Evolutionary conservation across 2,113 vertebrate genomes (phyloP), one percentile per base, ranked within the genome.

Genomic region (Micromys minutus): DNA sequence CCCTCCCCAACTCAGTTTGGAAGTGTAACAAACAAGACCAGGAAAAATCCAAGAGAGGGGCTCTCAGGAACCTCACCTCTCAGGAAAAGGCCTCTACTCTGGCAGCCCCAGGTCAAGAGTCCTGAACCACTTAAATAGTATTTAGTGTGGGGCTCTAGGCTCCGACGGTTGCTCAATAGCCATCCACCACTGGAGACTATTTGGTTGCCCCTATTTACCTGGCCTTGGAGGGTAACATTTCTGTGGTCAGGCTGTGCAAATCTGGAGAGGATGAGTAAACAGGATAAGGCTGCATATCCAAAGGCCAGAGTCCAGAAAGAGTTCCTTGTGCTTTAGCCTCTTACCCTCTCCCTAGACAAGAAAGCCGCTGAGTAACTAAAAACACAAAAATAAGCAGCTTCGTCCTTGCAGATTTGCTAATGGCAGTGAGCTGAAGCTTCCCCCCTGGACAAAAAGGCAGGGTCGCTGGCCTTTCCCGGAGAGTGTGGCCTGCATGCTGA

Each of bases 201-300:
- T 90, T 88, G 59, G 74, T 47, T 75, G 76, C 81, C 76, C 93
- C 45, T 96, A 13, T 94, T 93, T 95, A 94, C 96, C 95, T 93
- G 92, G 52, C 67, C 65, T 80, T 63, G 17, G 47, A 90, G 45
- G 4, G 71, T 74, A 76, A 71, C 12, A 13, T 93, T 67, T 97
- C 87, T 96, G 87, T 92, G 92, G 90, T 91, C 90, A 71, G 76
- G 36, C 22, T 94, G 92, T 90, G 47, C 85, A 94, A 81, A 96
- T 90, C 77, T 92, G 50, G 45, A 95, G 67, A 89, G 47, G 72
- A 45, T 86, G 29, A 81, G n/a, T 97, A 94, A 96, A 95, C 88
- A 96, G 89, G n/a, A 47, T 57, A 81, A 79, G 74, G 31, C 59
- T 81, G 65, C 71, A 81, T 85, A 86, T 65, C 71, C 92, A 94